Conservation (phyloP, 2,797 vertebrate species). For the Pangasius sanitwongsei region DNA sequence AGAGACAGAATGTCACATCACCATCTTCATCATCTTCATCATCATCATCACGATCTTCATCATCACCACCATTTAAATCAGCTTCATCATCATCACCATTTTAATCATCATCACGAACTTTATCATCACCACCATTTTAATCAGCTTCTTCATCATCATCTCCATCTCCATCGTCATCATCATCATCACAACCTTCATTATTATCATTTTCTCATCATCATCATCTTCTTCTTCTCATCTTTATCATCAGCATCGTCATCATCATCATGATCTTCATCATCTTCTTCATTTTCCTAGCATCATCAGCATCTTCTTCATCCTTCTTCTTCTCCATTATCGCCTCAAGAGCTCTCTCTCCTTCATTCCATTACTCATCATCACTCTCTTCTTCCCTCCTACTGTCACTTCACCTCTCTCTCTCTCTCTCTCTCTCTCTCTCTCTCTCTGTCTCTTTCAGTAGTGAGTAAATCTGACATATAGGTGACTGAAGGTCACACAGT, state of each 20-base stretch:
- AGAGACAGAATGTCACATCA: background rate
- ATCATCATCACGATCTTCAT: background rate
- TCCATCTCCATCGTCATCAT: no score
- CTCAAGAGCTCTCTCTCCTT: background rate
- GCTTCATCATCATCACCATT: background rate
- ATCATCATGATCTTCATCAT: background rate
- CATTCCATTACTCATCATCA: background rate
- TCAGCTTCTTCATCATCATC: background rate
- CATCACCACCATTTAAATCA: background rate
- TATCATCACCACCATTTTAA: background rate
- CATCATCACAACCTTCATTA: no score
- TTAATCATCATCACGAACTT: background rate
- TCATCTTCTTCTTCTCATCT: no score
- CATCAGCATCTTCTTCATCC: background rate
- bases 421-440: no score
- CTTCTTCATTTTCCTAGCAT: background rate
- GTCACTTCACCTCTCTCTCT: no score
- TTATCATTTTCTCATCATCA: no score
- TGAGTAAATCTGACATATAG: no score
- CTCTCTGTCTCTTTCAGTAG: background rate
- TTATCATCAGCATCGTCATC: background rate
- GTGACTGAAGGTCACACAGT: no score
- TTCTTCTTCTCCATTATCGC: background rate
- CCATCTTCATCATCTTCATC: background rate
- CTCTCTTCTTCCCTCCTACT: background rate